Evolutionary conservation across 2,797 vertebrate genomes (phyloP).

Genomic region (Pempheris klunzingeri): DNA sequence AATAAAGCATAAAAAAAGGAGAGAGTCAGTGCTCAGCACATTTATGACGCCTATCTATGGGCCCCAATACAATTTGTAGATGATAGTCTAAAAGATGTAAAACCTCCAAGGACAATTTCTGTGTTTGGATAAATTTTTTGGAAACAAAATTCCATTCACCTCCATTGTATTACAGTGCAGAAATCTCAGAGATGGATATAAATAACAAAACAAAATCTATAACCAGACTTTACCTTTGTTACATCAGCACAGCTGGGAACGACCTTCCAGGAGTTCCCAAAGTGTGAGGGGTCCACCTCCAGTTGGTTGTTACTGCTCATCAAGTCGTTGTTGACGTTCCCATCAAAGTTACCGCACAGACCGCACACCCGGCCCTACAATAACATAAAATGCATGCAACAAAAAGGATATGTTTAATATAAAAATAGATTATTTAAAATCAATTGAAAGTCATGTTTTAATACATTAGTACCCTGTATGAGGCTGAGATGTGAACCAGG

Average conservation of each 20-base stretch:
- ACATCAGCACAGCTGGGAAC: conserved; percentile 91
- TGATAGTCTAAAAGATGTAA: background rate
- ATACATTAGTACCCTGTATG: conserved; percentile 80
- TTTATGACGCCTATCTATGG: background rate
- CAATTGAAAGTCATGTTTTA: background rate
- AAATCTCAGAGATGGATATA: background rate
- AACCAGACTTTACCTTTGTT: conserved; percentile 83
- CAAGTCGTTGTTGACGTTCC: conserved; percentile 94
- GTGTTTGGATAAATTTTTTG: too few species aligned
- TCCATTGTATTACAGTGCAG: background rate
- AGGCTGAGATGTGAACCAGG: conserved; percentile 89
- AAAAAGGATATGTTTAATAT: background rate
- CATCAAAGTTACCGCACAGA: conserved; percentile 97
- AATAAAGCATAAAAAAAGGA: too few species aligned
- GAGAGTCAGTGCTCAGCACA: background rate
- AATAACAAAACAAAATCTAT: background rate
- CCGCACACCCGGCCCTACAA: conserved; percentile 93
- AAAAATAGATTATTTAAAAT: background rate
- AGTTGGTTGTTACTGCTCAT: conserved; percentile 94
- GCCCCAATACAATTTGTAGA: background rate
- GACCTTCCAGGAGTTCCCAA: conserved; percentile 98
- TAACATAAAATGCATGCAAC: background rate
- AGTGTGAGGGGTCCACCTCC: conserved; percentile 92
- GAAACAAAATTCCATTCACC: background rate
- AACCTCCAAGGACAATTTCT: background rate